Evolutionary conservation across 1,140 invertebrate species (phyloP), one percentile per base, ranked within the genome.

Genomic region (Theocolax elegans): DNA sequence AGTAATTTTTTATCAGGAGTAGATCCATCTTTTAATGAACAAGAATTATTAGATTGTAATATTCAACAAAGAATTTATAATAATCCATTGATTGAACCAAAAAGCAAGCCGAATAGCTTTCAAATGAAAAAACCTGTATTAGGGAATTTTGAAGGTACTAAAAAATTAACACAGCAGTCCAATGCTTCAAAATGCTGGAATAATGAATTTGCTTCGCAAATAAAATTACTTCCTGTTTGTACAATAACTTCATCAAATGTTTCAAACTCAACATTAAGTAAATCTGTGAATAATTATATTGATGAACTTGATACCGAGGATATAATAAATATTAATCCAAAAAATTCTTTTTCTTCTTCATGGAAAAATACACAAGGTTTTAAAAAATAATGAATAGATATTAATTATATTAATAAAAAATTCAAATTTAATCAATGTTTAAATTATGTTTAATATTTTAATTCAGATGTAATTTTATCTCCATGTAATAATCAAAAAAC

Each of bases 281-380:
- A 23, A 58, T 40, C 3, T 2, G 2, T 21, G 27, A n/a, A 38
- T 19, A 48, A 35, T 12, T 49, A 48, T n/a, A 13, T 17, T 13
- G n/a, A 17, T 13, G n/a, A n/a, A n/a, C n/a, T n/a, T n/a, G 23
- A 31, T 1, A 19, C 4, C 19, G 49, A 66, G 19, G 64, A 58
- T 3, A 67, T 58, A 46, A 35, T 58, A 48, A 35, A 48, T 21
- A 10, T 48, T 3, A 12, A 67, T 38, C 27, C 53, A n/a, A 10
- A 46, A 0, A 12, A 42, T 2, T 56, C 31, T 19, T 10, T 9
- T 21, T n/a, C 48, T 17, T 40, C 48, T 42, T 1, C 7, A 13
- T 51, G 54, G 66, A 48, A 67, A 40, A 31, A 60, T 49, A 59
- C 56, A 38, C 54, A 67, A 49, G 66, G 66, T 67, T 49, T 40